Evolutionary conservation across 2,888 invertebrate genomes (phyloP).

Genomic region (Ichneumoninae sp.): DNA sequence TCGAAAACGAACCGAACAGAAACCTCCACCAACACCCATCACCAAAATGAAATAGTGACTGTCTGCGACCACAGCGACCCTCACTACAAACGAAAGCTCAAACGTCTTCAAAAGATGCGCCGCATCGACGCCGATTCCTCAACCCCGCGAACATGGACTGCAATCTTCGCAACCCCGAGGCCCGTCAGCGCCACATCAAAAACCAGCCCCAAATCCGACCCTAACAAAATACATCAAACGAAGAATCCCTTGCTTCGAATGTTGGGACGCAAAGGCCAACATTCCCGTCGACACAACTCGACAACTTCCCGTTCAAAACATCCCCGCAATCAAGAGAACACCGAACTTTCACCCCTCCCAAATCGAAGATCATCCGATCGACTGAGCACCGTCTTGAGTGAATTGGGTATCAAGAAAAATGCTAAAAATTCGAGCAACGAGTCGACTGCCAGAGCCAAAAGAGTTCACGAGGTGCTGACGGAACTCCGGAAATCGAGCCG

Average conservation of each 20-base stretch:
- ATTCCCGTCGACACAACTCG: background rate
- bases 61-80: constrained; percentile 69
- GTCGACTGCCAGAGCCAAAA: background rate
- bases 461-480: background rate
- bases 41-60: background rate
- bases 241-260: constrained; percentile 4
- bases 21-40: background rate
- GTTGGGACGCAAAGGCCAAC: background rate
- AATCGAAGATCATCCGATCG: background rate
- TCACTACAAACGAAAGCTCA: constrained; percentile 65
- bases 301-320: background rate
- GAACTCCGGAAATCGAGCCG: background rate
- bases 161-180: background rate
- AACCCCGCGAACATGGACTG: constrained; percentile 3
- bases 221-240: background rate
- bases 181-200: background rate
- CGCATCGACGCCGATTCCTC: constrained; percentile 39
- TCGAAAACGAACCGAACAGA: background rate
- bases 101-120: constrained; percentile 67
- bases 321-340: background rate
- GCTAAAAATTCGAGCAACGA: background rate
- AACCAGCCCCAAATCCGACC: background rate
- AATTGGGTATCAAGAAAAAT: background rate
- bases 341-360: background rate
- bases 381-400: background rate